Base-by-base conservation (phyloP, 2,113 vertebrate genomes). In the Halcyon malimbica region DNA sequence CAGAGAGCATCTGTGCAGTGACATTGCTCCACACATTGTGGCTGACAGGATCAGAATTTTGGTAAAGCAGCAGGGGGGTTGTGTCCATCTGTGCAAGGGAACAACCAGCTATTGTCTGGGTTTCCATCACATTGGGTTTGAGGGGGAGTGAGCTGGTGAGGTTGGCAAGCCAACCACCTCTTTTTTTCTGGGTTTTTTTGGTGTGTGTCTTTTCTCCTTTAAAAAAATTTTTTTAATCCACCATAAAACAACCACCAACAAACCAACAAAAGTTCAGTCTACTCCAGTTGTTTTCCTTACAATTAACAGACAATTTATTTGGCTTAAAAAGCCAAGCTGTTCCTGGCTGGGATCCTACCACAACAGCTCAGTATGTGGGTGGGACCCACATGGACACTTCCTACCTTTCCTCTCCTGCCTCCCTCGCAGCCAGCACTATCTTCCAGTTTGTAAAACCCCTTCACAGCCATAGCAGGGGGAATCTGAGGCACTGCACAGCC, bases 381-480 rank as follows among this genome's bases (percentile, higher is more conserved):
- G 93, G 92, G 69, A 92, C 65, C 79, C 65, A 64, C 80, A 69
- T 37, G 33, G 48, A 90, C 35, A 19, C 62, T 97, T 94, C 96
- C 94, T 92, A 92, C 85, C 73, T 87, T 83, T 87, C 57, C 60
- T 26, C 33, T 90, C 29, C 69, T 65, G 75, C 39, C 60, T 93
- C 86, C 35, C 41, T 87, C 8, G 1, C 21, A 68, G 86, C 62
- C 54, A 71, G 35, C 13, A 4, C 44, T 26, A 0, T 15, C 19
- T 60, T 89, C 56, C 69, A 51, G 2, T 91, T 71, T 90, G 62
- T 95, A 81, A 82, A 96, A 67, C 29, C 12, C n/a, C 29, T 51
- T 70, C 63, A 59, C 3, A 3, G 48, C 53, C 1, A 0, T 75
- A 35, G 39, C 10, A 50, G 69, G 46, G 54, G 53, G 24, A 75